Conservation (phyloP, 2,113 vertebrate genomes). For the Propithecus coquereli region DNA sequence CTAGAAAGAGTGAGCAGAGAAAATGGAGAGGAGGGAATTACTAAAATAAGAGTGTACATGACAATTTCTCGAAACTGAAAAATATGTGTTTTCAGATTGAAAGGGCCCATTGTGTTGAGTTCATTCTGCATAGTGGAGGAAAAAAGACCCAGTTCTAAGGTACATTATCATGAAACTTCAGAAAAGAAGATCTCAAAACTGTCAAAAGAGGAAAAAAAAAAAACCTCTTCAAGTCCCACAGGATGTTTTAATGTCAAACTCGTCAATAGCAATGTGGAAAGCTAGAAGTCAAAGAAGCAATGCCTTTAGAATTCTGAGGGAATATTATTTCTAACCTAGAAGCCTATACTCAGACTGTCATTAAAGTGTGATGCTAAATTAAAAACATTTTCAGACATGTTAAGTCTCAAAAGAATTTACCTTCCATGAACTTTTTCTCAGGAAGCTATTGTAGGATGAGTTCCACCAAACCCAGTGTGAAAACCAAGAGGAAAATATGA, state of each 20-base stretch:
- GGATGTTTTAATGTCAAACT: neutral
- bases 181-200: neutral
- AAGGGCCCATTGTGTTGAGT: neutral
- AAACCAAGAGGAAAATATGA: slow-evolving; percentile 18
- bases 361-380: neutral
- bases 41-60: neutral
- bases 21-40: neutral
- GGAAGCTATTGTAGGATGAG: neutral
- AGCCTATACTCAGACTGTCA: neutral
- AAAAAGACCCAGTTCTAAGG: neutral
- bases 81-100: neutral
- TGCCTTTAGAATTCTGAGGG: neutral
- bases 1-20: neutral
- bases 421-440: neutral
- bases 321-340: slow-evolving; percentile 40
- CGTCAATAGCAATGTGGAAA: neutral
- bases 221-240: neutral
- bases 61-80: slow-evolving; percentile 38
- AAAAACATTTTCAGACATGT: neutral
- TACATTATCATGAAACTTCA: neutral
- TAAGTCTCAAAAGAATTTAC: neutral
- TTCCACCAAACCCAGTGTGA: neutral
- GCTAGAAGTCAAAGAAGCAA: neutral
- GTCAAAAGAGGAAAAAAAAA: neutral
- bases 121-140: neutral